These are phyloP conservation scores for Illadopsis cleaveri DNA, from an alignment of 2,113 vertebrate genomes.

Conservation along the genomic window DNA sequence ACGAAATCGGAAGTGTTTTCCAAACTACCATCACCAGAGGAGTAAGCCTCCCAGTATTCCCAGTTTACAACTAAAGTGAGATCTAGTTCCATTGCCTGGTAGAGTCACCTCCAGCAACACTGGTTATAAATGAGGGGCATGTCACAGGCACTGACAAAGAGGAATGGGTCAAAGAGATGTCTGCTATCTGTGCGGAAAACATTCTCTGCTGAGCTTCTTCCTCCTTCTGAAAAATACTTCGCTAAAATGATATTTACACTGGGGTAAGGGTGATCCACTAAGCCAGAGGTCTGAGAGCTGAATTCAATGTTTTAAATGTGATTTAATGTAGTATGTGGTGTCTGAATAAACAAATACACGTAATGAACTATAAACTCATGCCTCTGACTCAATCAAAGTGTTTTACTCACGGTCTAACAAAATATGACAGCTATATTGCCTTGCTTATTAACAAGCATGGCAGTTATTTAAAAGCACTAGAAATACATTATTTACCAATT, in stretches of 20 bases:
- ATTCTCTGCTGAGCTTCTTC: background rate
- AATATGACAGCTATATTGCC: conserved; percentile 4
- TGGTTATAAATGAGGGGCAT: background rate
- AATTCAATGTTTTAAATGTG: background rate
- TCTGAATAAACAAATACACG: background rate
- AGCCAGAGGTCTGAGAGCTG: background rate
- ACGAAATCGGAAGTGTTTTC: background rate
- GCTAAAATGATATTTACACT: background rate
- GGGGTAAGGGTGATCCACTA: background rate
- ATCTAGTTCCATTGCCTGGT: background rate
- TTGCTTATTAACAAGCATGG: background rate
- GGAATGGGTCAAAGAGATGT: background rate
- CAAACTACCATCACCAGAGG: background rate
- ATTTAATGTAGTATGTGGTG: background rate
- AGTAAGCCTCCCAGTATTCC: background rate
- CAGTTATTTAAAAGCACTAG: background rate
- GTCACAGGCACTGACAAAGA: background rate
- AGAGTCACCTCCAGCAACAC: background rate
- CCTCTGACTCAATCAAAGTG: background rate
- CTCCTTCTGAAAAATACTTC: background rate
- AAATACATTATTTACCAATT: background rate
- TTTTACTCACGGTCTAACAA: background rate
- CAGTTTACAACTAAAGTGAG: background rate
- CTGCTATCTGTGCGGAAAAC: background rate
- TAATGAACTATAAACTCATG: background rate